Conservation (phyloP, 1,140 invertebrate genomes). For the Drosophila kepulauana region DNA sequence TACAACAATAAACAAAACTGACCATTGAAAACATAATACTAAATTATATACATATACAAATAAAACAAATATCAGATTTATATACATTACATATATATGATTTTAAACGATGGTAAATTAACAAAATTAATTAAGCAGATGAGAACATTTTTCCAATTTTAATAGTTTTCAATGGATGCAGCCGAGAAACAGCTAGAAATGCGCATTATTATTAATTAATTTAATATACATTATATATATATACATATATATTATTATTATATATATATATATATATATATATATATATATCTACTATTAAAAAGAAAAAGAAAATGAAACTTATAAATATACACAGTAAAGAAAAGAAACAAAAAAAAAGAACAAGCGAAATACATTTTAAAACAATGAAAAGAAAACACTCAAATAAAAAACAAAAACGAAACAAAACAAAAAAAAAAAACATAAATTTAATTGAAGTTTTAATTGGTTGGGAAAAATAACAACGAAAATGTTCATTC, state of each 20-base stretch:
- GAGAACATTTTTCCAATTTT: conserved; percentile 62
- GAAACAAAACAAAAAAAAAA: conserved; percentile 56
- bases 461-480: conserved; percentile 3
- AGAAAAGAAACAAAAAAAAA: conserved; percentile 45
- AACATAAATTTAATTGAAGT: conserved; percentile 44
- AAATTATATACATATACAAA: conserved; percentile 56
- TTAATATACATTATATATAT: conserved; percentile 66
- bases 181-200: conserved; percentile 50
- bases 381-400: conserved; percentile 76
- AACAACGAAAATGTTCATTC: not conserved
- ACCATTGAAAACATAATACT: conserved; percentile 61
- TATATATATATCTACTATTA: conserved; percentile 61
- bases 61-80: conserved; percentile 42
- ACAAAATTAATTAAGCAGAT: conserved; percentile 31
- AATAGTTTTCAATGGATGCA: conserved; percentile 60
- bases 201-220: conserved; percentile 76
- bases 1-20: conserved; percentile 70
- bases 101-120: conserved; percentile 65
- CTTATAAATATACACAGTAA: conserved; percentile 42
- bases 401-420: conserved; percentile 67
- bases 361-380: conserved; percentile 75
- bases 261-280: conserved; percentile 18
- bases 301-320: conserved; percentile 33
- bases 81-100: conserved; percentile 64
- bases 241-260: conserved; percentile 39